Percentiles rank a stretch among this genome's conserved stretches.
phyloP scores from a whole-genome alignment of 2,113 vertebrate species.

The Equus quagga region DNA sequence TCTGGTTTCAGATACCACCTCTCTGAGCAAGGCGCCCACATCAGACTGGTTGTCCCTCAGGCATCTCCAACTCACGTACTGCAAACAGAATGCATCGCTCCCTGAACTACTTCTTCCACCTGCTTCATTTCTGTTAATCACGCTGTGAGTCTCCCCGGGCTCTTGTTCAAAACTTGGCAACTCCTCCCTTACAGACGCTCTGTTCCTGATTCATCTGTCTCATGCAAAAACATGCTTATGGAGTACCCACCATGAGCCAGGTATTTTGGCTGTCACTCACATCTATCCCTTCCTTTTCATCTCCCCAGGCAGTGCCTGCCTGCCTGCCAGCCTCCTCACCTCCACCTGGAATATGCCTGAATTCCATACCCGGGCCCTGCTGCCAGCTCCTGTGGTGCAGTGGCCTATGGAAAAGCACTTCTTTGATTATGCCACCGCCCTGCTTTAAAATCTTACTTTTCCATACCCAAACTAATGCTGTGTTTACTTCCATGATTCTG shows the following conservation, averaged over 20 bases:
- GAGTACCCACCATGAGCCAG: background rate
- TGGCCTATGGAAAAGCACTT: background rate
- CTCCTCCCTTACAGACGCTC: background rate
- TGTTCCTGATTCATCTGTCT: background rate
- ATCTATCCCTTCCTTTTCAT: background rate
- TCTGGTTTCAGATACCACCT: background rate
- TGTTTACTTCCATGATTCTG: background rate
- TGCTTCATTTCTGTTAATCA: slow-evolving; percentile 43
- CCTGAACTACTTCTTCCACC: background rate
- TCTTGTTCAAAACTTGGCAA: slow-evolving; percentile 23
- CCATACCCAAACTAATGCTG: background rate
- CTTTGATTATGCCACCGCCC: background rate
- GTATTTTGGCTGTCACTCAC: background rate
- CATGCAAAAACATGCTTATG: background rate
- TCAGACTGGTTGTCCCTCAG: background rate
- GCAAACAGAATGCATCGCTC: background rate
- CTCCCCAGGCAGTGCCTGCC: background rate
- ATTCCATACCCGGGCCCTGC: background rate
- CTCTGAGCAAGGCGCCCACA: background rate
- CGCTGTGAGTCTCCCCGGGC: background rate
- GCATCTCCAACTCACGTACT: background rate
- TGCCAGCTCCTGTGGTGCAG: background rate
- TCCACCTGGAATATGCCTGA: background rate
- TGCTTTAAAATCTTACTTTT: background rate
- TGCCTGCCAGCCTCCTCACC: background rate